Evolutionary conservation across 1,140 invertebrate species (phyloP), one percentile per base, ranked within the genome.

Genomic region (Leptoteleia sp.): DNA sequence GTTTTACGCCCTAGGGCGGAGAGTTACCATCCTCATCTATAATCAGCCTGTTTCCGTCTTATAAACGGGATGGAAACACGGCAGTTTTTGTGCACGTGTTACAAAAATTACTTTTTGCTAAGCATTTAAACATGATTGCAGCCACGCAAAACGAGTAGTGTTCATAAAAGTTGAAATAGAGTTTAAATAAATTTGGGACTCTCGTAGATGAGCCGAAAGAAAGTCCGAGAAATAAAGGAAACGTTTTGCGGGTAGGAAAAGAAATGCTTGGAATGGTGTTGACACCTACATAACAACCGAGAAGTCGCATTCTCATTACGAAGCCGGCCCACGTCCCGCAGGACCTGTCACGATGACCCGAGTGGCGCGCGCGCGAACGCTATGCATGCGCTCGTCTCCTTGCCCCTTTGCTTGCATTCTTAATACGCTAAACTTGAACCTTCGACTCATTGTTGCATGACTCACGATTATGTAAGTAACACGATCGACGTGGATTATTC

Each of bases 311-410:
- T 65, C 43, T 67, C 59, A 68, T 73, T 73, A 57, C 33, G 59
- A 71, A 71, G 52, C 61, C 75, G 64, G 75, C 81, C 79, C 82
- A 83, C 81, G 76, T 79, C 62, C 57, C 50, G 52, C 43, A 77
- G 79, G 71, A 82, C 80, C 79, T 81, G 82, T 83, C 80, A 80
- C 67, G 76, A 75, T 80, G 55, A 80, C 67, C 71, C 75, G 57
- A 75, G 54, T 57, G 35, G n/a, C n/a, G 71, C 67, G 57, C 65
- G 59, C 45, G 42, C 52, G 38, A 45, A 68, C 48, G 72, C 70
- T 57, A 47, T 70, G 48, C 62, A 62, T 72, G 33, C 52, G 43
- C 22, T 65, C 50, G 40, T 62, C 61, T 76, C 35, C 29, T 70
- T 65, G 68, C 61, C 48, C 67, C 31, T 50, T 67, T 57, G 47